These are phyloP conservation scores for Chloroceryle aenea DNA, from an alignment of 2,113 vertebrate genomes.

Conservation along the genomic window DNA sequence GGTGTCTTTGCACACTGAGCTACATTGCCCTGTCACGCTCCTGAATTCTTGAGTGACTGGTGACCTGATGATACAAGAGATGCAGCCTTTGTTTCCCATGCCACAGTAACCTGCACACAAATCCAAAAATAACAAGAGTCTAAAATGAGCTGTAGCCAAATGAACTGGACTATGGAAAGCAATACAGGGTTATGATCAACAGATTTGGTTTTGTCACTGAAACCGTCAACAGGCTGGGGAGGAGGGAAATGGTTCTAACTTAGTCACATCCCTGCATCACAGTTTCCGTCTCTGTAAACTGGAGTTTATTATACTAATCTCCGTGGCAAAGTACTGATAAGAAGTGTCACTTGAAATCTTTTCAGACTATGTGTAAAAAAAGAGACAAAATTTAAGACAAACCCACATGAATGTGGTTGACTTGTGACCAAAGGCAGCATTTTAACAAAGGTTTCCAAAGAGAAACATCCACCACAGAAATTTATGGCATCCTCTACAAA, in stretches of 20 bases:
- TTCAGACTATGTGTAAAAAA: not conserved
- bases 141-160: not conserved
- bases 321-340: not conserved
- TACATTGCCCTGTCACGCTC: not conserved
- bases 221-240: not conserved
- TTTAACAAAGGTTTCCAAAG: not conserved
- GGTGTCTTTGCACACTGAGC: not conserved
- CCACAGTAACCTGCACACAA: not conserved
- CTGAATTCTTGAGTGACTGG: not conserved
- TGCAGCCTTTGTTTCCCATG: not conserved
- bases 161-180: not conserved
- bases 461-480: not conserved
- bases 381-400: not conserved
- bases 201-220: not conserved
- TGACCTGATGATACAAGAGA: not conserved
- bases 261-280: not conserved
- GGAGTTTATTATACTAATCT: not conserved
- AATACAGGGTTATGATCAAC: not conserved
- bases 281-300: not conserved
- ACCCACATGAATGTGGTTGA: not conserved
- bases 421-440: not conserved
- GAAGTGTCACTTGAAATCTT: not conserved
- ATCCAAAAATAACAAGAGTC: not conserved
- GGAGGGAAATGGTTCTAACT: not conserved
- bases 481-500: not conserved